Conservation (phyloP, 1,140 invertebrate species). For the Eciton burchellii region DNA sequence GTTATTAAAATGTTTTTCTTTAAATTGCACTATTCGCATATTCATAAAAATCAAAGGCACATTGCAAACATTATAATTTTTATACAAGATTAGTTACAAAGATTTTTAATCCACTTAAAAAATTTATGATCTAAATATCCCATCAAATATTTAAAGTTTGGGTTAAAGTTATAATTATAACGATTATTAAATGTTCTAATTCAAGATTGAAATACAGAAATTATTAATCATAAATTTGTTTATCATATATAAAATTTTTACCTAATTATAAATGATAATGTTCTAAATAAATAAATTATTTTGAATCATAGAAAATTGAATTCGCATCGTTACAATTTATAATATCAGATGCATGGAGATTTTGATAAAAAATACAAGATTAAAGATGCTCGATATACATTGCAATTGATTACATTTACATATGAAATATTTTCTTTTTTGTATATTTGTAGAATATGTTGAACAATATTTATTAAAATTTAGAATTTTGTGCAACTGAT, state of each 20-base stretch:
- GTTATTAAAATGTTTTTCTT: background rate
- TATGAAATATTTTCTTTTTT: too few species aligned
- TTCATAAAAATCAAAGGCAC: slow-evolving; percentile 9
- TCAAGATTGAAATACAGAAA: background rate
- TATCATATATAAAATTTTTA: background rate
- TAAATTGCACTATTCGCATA: slow-evolving; percentile 17
- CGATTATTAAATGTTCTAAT: background rate
- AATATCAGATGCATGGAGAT: too few species aligned
- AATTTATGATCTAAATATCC: background rate
- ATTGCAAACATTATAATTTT: background rate
- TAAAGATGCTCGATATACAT: too few species aligned
- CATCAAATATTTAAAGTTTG: slow-evolving; percentile 18
- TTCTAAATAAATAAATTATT: background rate
- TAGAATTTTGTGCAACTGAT: too few species aligned
- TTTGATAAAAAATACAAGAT: too few species aligned
- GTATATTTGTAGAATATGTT: too few species aligned
- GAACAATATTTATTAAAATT: too few species aligned
- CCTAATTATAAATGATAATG: background rate
- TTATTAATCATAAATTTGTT: background rate
- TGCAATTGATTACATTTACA: too few species aligned
- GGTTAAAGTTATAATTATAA: background rate
- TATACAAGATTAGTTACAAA: background rate
- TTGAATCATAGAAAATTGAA: background rate
- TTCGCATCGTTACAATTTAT: slow-evolving; percentile 41
- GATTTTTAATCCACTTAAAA: background rate